A percentile compares a stretch with the other conserved stretches of the same genome.
phyloP scores from a whole-genome alignment of 1,140 invertebrate genomes.

The Marisa cornuarietis region DNA sequence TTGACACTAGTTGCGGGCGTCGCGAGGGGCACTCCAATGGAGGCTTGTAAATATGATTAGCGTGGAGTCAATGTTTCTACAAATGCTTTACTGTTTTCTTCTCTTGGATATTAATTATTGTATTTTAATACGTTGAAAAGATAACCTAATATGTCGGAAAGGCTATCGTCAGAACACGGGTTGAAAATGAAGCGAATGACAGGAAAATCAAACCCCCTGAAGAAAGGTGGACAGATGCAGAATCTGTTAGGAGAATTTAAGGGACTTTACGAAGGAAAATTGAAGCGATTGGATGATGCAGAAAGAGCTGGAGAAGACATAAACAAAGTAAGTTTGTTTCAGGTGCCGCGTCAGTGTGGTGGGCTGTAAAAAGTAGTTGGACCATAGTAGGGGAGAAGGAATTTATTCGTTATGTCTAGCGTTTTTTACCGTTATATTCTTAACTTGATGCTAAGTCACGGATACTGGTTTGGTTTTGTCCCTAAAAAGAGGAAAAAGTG shows the following conservation, averaged over 20 bases:
- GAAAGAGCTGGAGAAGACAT: conserved; percentile 55
- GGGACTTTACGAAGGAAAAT: conserved; percentile 55
- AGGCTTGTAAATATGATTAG: neutral
- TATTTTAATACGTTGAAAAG: neutral
- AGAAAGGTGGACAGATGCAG: conserved; percentile 52
- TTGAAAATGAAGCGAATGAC: neutral
- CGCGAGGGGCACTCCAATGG: conserved; percentile 24
- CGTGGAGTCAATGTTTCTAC: neutral
- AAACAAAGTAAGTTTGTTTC: conserved; percentile 42
- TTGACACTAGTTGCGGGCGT: conserved; percentile 20
- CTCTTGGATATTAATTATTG: neutral
- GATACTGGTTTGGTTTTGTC: too few relatives aligned
- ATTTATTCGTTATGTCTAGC: neutral
- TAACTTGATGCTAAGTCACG: too few relatives aligned
- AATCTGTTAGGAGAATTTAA: conserved; percentile 59
- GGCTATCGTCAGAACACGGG: conserved; percentile 4
- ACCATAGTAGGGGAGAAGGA: neutral
- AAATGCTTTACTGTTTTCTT: neutral
- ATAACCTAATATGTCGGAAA: neutral
- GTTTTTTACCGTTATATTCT: neutral
- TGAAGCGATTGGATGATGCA: conserved; percentile 56
- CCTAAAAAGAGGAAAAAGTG: too few relatives aligned
- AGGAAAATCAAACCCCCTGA: neutral
- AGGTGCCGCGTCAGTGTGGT: neutral
- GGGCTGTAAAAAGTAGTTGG: neutral